Evolutionary conservation across 2,888 invertebrate genomes (phyloP), one percentile per base, ranked within the genome.

Genomic region (Thalpophila matura): DNA sequence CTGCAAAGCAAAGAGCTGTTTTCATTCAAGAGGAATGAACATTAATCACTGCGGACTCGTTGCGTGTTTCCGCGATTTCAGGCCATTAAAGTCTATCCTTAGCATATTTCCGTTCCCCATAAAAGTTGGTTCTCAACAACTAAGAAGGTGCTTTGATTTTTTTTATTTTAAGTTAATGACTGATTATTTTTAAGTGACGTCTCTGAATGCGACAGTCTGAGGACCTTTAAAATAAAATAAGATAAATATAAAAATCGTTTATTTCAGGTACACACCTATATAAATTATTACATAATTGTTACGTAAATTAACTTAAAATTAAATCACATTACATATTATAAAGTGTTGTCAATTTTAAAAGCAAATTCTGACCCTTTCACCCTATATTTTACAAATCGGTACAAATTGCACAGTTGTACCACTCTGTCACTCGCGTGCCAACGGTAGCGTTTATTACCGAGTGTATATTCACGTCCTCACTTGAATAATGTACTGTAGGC

Each of bases 11-110:
- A 62, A 61, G n/a, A 45, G 16, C n/a, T 43, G n/a, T 22, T 3
- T 62, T 61, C 26, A 43, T 33, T 20, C 24, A 35, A 18, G 9
- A 12, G n/a, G 46, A 29, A 60, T 35, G 62, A n/a, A 16, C 46
- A 59, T 62, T n/a, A 59, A 59, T 62, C 58, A 62, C 35, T 35
- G 0, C 22, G 33, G 4, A n/a, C 7, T 27, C 27, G 62, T 35
- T 27, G 62, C 18, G 62, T 59, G 62, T 12, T 45, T 3, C 33
- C 9, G 7, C 5, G 16, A 35, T 16, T 10, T 27, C 16, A 62
- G n/a, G 10, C 22, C 40, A 57, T 57, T 40, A 14, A 5, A 6
- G 18, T 59, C 12, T 10, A 20, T 61, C 20, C 27, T 22, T 16
- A n/a, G 1, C 4, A 33, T 27, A n/a, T 33, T 58, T 43, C 20